Evolutionary conservation across 2,888 invertebrate species (phyloP), one percentile per base, ranked within the genome.

Genomic region (Eugnorisma glareosa): DNA sequence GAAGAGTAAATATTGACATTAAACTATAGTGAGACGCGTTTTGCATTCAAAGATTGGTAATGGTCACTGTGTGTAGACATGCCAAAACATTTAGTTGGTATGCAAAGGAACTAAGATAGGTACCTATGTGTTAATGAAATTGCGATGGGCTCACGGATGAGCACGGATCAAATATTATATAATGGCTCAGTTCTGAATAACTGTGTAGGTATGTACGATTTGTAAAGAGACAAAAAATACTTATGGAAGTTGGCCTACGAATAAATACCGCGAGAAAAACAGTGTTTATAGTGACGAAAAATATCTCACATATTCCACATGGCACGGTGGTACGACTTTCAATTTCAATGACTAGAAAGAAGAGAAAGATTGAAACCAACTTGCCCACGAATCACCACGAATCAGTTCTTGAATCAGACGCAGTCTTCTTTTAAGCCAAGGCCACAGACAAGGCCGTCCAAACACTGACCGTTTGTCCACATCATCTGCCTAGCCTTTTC

Each of bases 1-100:
- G 18, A 57, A 59, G 51, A 70, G 57, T 64, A 74, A 81, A 83
- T 83, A 83, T 83, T 81, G 68, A 81, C 74, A 67, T 76, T 54
- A 69, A 69, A 73, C 75, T 28, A 31, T 63, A 57, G 8, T 67
- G 24, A 61, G 21, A 66, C 43, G 57, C 66, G 74, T 74, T 83
- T 77, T 73, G 43, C 54, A 83, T 83, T 83, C 81, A 77, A 63
- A 8, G 31, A 64, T 40, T 45, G 67, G 35, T 28, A 73, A 71
- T 72, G 28, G 68, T 72, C 73, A 73, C 69, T 66, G 69, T 48
- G 61, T 31, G 61, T 81, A 77, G 67, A 67, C 45, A 48, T 24
- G 28, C 59, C 67, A 70, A 35, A 73, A 28, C 5, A 43, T 35
- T 48, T 31, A 31, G 70, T 71, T 31, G 37, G 35, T 48, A 77